Conservation (phyloP, 2,113 vertebrate species). For the Rhinolophus ferrumequinum region DNA sequence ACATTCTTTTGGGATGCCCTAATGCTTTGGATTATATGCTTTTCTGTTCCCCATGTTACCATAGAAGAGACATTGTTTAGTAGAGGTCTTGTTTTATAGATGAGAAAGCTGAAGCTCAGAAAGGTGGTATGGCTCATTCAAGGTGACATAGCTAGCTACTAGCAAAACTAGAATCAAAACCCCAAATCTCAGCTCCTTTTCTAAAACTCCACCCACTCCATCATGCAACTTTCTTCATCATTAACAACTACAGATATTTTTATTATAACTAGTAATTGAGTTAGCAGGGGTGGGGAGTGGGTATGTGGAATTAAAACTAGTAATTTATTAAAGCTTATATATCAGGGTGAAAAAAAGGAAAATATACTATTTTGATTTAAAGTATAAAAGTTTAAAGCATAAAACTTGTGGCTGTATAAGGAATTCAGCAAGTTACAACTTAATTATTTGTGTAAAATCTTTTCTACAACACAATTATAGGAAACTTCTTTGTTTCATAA, state of each 20-base stretch:
- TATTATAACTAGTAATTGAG: neutral
- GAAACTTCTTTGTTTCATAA: neutral
- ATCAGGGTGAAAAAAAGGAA: neutral
- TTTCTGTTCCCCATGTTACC: neutral
- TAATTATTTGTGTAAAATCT: neutral
- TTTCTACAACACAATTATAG: neutral
- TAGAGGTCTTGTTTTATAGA: neutral
- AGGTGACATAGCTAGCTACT: neutral
- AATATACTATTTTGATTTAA: neutral
- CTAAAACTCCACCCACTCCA: neutral
- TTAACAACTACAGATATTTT: neutral
- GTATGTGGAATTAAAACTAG: neutral
- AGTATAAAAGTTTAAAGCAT: neutral
- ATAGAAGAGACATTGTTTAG: neutral
- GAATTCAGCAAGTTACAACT: constrained; percentile 2
- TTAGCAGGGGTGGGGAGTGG: neutral
- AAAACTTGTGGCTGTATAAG: neutral
- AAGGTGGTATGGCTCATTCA: neutral
- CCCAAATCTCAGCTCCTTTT: neutral
- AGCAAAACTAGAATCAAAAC: neutral
- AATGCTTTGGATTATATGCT: neutral
- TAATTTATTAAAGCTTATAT: neutral
- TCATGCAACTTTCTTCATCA: neutral
- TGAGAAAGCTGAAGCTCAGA: neutral
- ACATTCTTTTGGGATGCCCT: neutral